phyloP scores from a whole-genome alignment of 1,140 invertebrate genomes.

The Euwallacea fornicatus region DNA sequence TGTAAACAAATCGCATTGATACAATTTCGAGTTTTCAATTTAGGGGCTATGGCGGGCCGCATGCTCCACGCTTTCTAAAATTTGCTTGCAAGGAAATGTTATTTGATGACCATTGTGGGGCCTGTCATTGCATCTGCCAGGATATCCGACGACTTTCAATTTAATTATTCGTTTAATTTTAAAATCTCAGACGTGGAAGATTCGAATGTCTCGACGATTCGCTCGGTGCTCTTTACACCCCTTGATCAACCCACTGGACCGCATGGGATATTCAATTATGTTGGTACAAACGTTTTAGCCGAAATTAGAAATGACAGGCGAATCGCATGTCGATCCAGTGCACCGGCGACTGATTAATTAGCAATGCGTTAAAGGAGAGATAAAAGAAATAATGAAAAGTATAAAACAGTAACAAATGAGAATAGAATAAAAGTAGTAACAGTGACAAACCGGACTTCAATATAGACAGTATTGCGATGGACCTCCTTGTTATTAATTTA shows the following conservation, averaged over 20 bases:
- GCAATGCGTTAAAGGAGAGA: no score
- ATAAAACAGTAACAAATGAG: no score
- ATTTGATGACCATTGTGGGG: constrained; percentile 46
- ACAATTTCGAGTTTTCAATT: constrained; percentile 49
- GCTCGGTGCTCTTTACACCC: constrained; percentile 5
- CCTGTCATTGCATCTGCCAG: constrained; percentile 47
- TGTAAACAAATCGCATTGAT: constrained; percentile 50
- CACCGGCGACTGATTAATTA: no score
- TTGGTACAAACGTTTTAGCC: neutral
- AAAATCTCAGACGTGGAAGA: constrained; percentile 32
- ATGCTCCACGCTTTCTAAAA: constrained; percentile 41
- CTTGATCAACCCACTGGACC: constrained; percentile 18
- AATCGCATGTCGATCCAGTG: no score
- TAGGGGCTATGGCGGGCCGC: constrained; percentile 39
- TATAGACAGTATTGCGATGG: no score
- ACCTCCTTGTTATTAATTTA: no score
- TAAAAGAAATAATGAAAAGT: no score
- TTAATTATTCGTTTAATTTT: constrained; percentile 45
- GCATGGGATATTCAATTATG: constrained; percentile 17
- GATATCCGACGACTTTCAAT: constrained; percentile 50
- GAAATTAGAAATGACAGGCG: no score
- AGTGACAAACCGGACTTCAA: no score
- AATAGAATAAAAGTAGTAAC: no score
- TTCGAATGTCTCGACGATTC: constrained; percentile 32
- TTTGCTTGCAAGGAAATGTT: constrained; percentile 46